Conservation (phyloP, 1,140 invertebrate species). For the Samia ricini region DNA sequence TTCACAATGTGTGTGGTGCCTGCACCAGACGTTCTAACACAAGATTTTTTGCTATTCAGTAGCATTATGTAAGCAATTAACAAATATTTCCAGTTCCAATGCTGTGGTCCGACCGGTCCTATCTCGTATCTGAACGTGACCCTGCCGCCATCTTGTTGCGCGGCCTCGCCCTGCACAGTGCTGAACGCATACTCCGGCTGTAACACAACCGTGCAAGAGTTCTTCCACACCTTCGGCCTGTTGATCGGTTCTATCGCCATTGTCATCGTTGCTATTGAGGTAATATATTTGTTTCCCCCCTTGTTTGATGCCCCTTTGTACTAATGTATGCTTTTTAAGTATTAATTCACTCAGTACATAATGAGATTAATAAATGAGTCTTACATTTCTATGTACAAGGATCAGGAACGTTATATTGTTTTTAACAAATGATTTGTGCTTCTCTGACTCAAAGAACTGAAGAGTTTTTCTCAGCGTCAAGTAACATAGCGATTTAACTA, state of each 20-base stretch:
- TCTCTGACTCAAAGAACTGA: no score
- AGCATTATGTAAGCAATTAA: not conserved
- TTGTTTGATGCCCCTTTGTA: not conserved
- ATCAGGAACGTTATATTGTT: no score
- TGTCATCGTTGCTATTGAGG: conserved; percentile 51
- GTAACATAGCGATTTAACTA: no score
- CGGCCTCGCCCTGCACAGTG: conserved; percentile 33
- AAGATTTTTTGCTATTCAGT: no score
- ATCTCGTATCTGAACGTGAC: conserved; percentile 31
- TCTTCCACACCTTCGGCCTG: conserved; percentile 52
- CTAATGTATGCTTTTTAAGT: no score
- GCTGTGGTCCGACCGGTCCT: conserved; percentile 49
- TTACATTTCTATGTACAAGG: no score
- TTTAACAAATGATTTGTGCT: no score
- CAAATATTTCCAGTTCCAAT: conserved; percentile 42
- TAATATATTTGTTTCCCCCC: conserved; percentile 17
- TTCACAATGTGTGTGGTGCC: no score
- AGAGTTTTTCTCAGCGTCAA: no score
- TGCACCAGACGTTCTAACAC: no score
- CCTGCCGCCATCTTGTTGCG: conserved; percentile 47
- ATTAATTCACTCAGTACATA: no score
- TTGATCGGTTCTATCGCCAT: conserved; percentile 50
- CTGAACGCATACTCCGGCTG: conserved; percentile 47
- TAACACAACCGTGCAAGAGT: conserved; percentile 28
- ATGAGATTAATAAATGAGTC: no score